Evolutionary conservation across 1,140 invertebrate species (phyloP).

Genomic region (Drosophila ercepeae): DNA sequence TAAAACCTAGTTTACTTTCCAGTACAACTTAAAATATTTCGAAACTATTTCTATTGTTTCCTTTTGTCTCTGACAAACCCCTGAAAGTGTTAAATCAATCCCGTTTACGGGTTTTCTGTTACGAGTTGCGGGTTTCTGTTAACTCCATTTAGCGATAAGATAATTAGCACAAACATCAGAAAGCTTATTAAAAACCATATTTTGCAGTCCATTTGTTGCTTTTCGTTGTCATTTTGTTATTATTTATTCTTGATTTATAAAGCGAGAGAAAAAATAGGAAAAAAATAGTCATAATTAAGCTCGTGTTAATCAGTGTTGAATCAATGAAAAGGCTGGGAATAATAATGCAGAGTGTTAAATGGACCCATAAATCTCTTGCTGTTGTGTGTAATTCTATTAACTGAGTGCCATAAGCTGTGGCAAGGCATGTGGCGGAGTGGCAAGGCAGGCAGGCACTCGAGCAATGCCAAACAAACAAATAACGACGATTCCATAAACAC

Average conservation of each 20-base stretch:
- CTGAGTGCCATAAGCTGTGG: constrained; percentile 11
- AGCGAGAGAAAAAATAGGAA: constrained; percentile 11
- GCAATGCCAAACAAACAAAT: constrained; percentile 64
- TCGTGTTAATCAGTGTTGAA: constrained; percentile 74
- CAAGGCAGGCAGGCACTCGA: constrained; percentile 37
- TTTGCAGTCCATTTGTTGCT: too few relatives aligned
- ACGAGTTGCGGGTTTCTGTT: too few relatives aligned
- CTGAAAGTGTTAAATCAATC: constrained; percentile 31
- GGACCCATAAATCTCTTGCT: constrained; percentile 66
- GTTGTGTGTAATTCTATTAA: constrained; percentile 75
- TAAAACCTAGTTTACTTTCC: too few relatives aligned
- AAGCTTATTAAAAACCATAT: constrained; percentile 62
- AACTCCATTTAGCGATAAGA: constrained; percentile 75
- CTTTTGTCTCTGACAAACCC: constrained; percentile 11
- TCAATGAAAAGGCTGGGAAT: constrained; percentile 66
- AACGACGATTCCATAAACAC: constrained; percentile 75
- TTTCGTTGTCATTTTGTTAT: constrained; percentile 22
- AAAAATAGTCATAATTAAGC: constrained; percentile 63
- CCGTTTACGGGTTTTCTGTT: constrained; percentile 38
- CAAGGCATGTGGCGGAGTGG: background rate
- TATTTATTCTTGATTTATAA: constrained; percentile 42
- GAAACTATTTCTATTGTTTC: too few relatives aligned
- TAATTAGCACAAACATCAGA: constrained; percentile 78
- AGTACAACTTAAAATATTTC: too few relatives aligned
- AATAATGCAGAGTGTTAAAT: constrained; percentile 68